Conservation (phyloP, 2,888 invertebrate genomes). For the Drosophila niveifrons region DNA sequence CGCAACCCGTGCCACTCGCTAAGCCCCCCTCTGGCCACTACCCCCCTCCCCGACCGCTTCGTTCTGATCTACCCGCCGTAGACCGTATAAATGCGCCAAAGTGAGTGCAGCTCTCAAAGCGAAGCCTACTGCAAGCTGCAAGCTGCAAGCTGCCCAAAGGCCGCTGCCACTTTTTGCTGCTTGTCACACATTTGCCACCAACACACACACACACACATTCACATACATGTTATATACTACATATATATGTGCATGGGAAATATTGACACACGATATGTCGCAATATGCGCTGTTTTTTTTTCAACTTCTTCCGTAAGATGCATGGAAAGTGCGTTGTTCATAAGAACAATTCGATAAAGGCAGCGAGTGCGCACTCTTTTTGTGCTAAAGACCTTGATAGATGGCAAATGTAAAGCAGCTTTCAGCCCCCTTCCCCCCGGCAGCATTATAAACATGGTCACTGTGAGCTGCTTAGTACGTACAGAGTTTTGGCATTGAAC, state of each 20-base stretch:
- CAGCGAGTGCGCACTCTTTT: background rate
- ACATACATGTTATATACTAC: constrained; percentile 3
- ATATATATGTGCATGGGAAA: constrained; percentile 7
- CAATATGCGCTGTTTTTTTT: constrained; percentile 29
- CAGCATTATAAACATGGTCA: background rate
- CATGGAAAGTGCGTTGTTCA: constrained; percentile 15
- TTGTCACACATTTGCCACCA: constrained; percentile 24
- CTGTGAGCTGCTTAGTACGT: background rate
- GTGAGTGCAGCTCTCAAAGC: constrained; percentile 41
- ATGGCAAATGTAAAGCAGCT: constrained; percentile 17
- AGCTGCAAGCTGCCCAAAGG: constrained; percentile 12
- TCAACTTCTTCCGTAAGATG: background rate
- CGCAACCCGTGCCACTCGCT: constrained; percentile 10
- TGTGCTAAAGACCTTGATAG: constrained; percentile 10
- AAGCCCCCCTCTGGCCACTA: background rate
- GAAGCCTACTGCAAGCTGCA: constrained; percentile 19
- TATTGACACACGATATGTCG: constrained; percentile 36
- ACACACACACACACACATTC: constrained; percentile 4
- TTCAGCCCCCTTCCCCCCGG: background rate
- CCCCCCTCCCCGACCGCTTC: background rate
- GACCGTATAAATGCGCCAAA: constrained; percentile 54
- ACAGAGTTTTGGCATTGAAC: background rate
- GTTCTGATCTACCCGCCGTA: constrained; percentile 22
- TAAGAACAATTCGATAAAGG: constrained; percentile 17
- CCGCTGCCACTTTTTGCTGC: constrained; percentile 42